Conservation (phyloP, 2,888 invertebrate species). For the Torymus aiolomorphi region DNA sequence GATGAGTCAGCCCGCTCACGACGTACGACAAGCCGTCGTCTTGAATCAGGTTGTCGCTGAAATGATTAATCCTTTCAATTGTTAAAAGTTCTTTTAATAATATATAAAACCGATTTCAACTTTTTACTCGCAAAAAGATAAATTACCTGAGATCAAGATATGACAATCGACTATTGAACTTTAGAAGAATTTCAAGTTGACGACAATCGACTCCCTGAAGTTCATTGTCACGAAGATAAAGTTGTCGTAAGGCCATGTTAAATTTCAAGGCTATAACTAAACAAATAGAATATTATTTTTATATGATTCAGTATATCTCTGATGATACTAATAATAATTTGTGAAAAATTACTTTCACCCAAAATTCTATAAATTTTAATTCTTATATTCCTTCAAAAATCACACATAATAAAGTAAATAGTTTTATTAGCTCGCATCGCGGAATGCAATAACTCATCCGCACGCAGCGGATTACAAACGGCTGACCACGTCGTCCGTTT, state of each 20-base stretch:
- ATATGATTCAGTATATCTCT: background rate
- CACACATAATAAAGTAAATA: too few species aligned
- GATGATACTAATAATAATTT: too few species aligned
- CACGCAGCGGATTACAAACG: too few species aligned
- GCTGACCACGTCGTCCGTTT: too few species aligned
- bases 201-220: slow-evolving; percentile 84
- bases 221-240: slow-evolving; percentile 89
- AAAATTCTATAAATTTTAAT: too few species aligned
- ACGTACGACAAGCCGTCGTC: slow-evolving; percentile 85
- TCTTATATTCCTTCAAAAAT: too few species aligned
- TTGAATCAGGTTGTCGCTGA: slow-evolving; percentile 79
- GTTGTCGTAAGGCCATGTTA: slow-evolving; percentile 85
- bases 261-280: slow-evolving; percentile 87
- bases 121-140: background rate
- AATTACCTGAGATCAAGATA: slow-evolving; percentile 87
- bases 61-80: slow-evolving; percentile 45
- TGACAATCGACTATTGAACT: slow-evolving; percentile 85
- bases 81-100: background rate
- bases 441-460: too few species aligned
- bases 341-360: too few species aligned
- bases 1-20: slow-evolving; percentile 85
- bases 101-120: too few species aligned
- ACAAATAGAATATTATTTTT: slow-evolving; percentile 40
- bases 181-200: slow-evolving; percentile 85
- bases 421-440: too few species aligned